Evolutionary conservation across 2,888 invertebrate species (phyloP), one percentile per base, ranked within the genome.

Genomic region (Spicauda simplicius): DNA sequence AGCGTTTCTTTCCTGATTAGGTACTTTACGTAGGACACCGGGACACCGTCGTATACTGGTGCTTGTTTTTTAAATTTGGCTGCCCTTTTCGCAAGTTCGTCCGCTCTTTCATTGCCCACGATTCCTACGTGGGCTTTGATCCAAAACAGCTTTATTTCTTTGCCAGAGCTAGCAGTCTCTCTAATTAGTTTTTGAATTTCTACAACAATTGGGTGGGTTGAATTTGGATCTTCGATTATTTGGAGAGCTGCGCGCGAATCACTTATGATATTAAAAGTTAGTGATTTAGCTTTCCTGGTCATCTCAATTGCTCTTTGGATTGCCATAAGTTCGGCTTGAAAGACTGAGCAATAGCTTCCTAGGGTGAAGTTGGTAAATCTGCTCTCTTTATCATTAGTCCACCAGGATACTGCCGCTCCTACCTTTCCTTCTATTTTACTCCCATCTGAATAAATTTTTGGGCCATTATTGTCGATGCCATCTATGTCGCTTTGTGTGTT

Each of bases 371-470:
- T 33, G 33, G 33, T 33, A 5, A 5, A 7, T 16, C 16, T 48
- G 55, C 14, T 8, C 30, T 30, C 55, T 11, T 12, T 8, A 12
- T 30, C 55, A 18, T 55, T 30, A 7, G 8, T 30, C 55, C 55
- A 55, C 20, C 11, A 14, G n/a, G 55, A 55, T 7, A n/a, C 55
- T 12, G 55, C 55, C 4, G 14, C 55, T 14, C 55, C 55, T 20
- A 30, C 30, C 30, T 55, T 55, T 12, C 30, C 55, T 11, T 55
- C 30, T 10, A 55, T 55, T 30, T 55, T 55, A 14, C 55, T 55
- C 14, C 55, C 55, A 30, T 55, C 55, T 4, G 55, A 30, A n/a
- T 12, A 55, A 7, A 55, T 55, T 30, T 14, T 33, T 33, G 55
- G 55, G 25, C 33, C 33, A 8, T 33, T 8, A 8, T 33, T 33